phyloP scores from a whole-genome alignment of 2,797 vertebrate genomes.

The Sphaeramia orbicularis region DNA sequence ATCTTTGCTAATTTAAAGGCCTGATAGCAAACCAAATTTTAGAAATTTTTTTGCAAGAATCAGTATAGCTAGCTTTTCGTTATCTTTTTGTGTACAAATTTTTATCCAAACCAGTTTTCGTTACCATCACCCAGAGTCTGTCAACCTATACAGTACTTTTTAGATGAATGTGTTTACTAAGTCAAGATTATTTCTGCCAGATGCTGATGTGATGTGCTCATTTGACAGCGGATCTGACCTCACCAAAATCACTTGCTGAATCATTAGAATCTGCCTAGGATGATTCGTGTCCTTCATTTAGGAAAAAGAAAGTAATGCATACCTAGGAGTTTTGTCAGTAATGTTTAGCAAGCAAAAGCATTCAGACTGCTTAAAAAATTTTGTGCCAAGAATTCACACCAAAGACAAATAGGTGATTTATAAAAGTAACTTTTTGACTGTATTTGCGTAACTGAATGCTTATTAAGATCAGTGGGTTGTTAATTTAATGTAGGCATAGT shows the following conservation, averaged over 20 bases:
- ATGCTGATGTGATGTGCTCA: slow-evolving; percentile 20
- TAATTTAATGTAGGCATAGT: slow-evolving; percentile 59
- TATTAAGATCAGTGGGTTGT: slow-evolving; percentile 45
- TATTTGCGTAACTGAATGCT: slow-evolving; percentile 59
- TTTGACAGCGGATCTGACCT: slow-evolving; percentile 54
- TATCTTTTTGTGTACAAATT: slow-evolving; percentile 44
- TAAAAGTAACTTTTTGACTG: slow-evolving; percentile 51
- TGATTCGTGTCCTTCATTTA: slow-evolving; percentile 35
- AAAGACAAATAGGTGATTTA: slow-evolving; percentile 73
- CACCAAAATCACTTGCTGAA: slow-evolving; percentile 34
- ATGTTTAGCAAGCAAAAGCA: slow-evolving; percentile 50
- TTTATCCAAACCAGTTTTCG: slow-evolving; percentile 37
- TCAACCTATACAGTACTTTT: slow-evolving; percentile 47
- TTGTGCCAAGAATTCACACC: slow-evolving; percentile 80
- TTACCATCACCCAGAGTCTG: slow-evolving; percentile 36
- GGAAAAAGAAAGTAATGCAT: slow-evolving; percentile 14
- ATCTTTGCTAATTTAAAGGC: slow-evolving; percentile 53
- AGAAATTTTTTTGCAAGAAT: slow-evolving; percentile 56
- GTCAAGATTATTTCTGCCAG: slow-evolving; percentile 41
- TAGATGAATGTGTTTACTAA: slow-evolving; percentile 60
- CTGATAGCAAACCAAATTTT: slow-evolving; percentile 63
- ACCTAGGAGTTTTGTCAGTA: slow-evolving; percentile 31
- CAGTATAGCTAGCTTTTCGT: slow-evolving; percentile 66
- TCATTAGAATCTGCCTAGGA: slow-evolving; percentile 41
- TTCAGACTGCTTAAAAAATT: slow-evolving; percentile 56